A percentile compares a stretch with the other conserved stretches of the same genome.
Conservation (phyloP, 2,113 vertebrate species). For the Nycticorax nycticorax region DNA sequence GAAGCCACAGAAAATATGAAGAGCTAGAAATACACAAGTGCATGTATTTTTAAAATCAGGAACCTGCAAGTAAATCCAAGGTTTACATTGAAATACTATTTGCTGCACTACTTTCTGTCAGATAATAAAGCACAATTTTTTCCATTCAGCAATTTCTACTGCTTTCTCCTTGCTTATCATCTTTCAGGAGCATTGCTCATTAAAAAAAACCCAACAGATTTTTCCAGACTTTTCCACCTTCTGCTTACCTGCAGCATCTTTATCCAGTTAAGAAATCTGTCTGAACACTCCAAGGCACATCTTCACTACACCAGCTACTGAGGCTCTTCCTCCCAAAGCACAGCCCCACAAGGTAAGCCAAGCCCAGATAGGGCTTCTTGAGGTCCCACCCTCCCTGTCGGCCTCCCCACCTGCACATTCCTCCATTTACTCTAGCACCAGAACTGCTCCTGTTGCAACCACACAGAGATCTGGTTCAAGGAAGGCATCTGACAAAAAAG, state of each 20-base stretch:
- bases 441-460: not conserved
- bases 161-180: not conserved
- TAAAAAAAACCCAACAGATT: no score
- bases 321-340: not conserved
- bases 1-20: not conserved
- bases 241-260: conserved; percentile 7
- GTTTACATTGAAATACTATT: not conserved
- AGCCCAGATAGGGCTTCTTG: not conserved
- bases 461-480: not conserved
- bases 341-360: not conserved
- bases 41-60: not conserved
- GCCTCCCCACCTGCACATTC: not conserved
- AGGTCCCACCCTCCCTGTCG: not conserved
- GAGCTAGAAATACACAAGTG: not conserved
- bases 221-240: not conserved
- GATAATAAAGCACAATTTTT: not conserved
- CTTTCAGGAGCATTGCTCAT: not conserved
- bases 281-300: not conserved
- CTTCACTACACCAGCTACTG: not conserved
- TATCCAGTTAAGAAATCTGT: not conserved
- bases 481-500: not conserved
- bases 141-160: not conserved
- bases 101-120: not conserved
- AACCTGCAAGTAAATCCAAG: not conserved
- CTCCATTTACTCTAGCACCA: not conserved